Percentiles rank a stretch among this genome's conserved stretches.
These are phyloP conservation scores for Dromaius novaehollandiae DNA, from an alignment of 2,113 vertebrate genomes.

Conservation along the genomic window DNA sequence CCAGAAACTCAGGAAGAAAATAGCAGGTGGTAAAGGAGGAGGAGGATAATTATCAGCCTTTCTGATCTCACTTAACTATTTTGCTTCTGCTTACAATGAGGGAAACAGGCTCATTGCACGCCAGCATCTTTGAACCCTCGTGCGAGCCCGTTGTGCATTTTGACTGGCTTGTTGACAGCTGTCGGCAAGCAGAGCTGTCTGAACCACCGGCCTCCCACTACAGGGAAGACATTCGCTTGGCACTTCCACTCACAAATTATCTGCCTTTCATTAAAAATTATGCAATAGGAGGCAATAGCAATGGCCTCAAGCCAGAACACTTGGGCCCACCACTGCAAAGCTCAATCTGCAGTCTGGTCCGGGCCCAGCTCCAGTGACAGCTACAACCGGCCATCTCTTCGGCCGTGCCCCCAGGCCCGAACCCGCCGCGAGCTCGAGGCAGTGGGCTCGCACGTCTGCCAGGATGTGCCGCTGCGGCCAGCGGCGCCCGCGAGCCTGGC, in stretches of 20 bases:
- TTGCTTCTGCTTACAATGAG: neutral
- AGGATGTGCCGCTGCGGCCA: neutral
- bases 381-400: neutral
- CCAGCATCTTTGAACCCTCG: neutral
- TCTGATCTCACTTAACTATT: neutral
- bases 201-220: neutral
- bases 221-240: neutral
- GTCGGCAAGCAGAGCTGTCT: neutral
- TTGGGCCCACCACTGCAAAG: neutral
- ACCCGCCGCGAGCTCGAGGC: rapidly evolving
- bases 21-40: neutral
- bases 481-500: neutral
- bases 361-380: neutral
- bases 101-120: rapidly evolving
- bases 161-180: neutral
- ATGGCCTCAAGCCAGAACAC: neutral
- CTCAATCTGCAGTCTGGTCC: rapidly evolving
- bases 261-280: neutral
- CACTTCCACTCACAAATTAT: neutral
- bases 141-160: rapidly evolving
- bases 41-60: neutral
- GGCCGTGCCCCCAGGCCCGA: neutral
- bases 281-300: neutral
- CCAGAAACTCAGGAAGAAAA: neutral
- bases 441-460: neutral